A percentile compares a stretch with the other conserved stretches of the same genome.
Conservation (phyloP, 2,113 vertebrate genomes). For the Cyprinodon tularosa region DNA sequence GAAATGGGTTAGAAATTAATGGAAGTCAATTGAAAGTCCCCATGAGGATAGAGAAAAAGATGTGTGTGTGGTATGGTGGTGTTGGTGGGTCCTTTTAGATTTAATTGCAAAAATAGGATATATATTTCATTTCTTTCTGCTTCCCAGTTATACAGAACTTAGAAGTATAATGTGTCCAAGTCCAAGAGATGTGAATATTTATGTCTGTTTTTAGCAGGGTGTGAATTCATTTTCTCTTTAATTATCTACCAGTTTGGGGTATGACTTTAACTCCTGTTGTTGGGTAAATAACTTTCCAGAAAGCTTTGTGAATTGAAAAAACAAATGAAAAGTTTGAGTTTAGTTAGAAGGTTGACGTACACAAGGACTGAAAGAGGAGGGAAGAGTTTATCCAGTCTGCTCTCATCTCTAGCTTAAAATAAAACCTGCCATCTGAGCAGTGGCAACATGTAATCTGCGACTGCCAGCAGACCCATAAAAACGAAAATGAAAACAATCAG, state of each 20-base stretch:
- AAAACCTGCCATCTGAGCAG: slow-evolving; percentile 61
- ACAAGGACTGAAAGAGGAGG: slow-evolving; percentile 33
- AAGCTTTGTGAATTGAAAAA: neutral
- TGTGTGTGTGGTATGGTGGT: no score
- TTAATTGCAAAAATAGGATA: no score
- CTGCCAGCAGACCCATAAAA: slow-evolving; percentile 38
- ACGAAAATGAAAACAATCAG: slow-evolving; percentile 75
- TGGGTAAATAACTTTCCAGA: neutral
- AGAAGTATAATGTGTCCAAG: neutral
- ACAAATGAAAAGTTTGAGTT: neutral
- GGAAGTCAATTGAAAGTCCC: no score
- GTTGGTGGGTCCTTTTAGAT: no score
- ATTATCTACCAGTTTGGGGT: neutral
- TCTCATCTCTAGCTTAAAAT: slow-evolving; percentile 65
- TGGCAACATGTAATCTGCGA: slow-evolving; percentile 65
- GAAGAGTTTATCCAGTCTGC: slow-evolving; percentile 38
- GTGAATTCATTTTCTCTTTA: neutral
- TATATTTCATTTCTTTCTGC: neutral
- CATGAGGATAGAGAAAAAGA: no score
- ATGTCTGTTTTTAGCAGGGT: neutral
- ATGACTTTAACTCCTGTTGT: neutral
- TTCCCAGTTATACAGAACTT: neutral
- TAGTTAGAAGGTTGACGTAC: slow-evolving; percentile 21
- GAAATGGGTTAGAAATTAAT: no score
- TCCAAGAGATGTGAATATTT: neutral